A percentile compares a stretch with the other conserved stretches of the same genome.
phyloP scores from a whole-genome alignment of 2,113 vertebrate species.

The Ptilonorhynchus violaceus region DNA sequence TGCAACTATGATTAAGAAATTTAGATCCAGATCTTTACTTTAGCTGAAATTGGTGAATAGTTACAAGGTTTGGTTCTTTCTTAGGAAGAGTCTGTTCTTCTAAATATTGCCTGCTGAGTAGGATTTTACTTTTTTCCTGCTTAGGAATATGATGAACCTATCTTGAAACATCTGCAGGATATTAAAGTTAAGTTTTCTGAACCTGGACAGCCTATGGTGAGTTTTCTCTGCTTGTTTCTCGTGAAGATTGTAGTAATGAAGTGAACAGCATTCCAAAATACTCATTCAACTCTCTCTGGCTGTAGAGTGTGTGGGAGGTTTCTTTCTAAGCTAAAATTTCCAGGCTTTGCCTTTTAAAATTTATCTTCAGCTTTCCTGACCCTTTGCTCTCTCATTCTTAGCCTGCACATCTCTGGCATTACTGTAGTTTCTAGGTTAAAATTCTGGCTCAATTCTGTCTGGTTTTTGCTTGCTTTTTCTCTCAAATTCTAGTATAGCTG shows the following conservation, averaged over 20 bases:
- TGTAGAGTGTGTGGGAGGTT: not conserved
- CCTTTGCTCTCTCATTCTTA: not conserved
- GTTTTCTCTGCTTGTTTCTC: slow-evolving; percentile 19
- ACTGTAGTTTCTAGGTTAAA: not conserved
- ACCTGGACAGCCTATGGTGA: slow-evolving; percentile 92
- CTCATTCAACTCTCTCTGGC: not conserved
- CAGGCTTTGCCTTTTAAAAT: not conserved
- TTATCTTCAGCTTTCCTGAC: not conserved
- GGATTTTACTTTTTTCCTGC: not conserved
- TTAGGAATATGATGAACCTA: slow-evolving; percentile 95
- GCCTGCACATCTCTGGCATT: not conserved
- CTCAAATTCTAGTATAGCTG: not conserved
- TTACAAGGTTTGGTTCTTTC: not conserved
- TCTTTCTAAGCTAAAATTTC: not conserved
- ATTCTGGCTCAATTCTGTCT: not conserved
- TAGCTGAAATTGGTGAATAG: not conserved
- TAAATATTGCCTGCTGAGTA: not conserved
- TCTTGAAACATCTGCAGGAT: slow-evolving; percentile 94
- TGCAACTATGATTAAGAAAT: not conserved
- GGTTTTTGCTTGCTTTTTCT: not conserved
- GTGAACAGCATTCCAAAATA: not conserved
- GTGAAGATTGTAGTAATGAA: not conserved
- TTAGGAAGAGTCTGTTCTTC: not conserved
- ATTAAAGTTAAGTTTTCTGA: slow-evolving; percentile 97
- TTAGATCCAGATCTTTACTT: not conserved